Base-by-base conservation (phyloP, 2,113 vertebrate species). In the Urocitellus parryii region DNA sequence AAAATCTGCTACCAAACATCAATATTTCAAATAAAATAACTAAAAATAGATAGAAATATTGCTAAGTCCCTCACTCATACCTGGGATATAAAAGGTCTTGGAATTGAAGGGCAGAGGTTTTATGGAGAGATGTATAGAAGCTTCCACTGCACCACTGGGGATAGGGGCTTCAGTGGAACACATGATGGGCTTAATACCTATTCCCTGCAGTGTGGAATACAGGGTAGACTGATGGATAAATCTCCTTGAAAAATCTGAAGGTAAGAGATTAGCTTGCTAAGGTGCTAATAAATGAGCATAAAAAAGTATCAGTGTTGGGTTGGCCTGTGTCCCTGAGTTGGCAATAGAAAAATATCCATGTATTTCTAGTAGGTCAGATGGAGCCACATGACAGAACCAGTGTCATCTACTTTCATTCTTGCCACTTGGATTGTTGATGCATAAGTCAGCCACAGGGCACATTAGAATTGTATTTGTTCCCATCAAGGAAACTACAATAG, bases 191-290 rank as follows among this genome's bases (percentile, higher is more conserved):
- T 90, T 67, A 58, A 56, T 5, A 18, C 17, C 39, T 67, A 16
- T 37, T 18, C 0, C 12, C 4, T 14, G 25, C 24, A 45, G 1
- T n/a, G 14, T 65, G 7, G 6, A 16, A 37, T 34, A 11, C 6
- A 48, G 20, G 12, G 22, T 8, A 27, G 34, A 14, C 39, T 68
- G 22, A 18, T 70, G 14, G 70, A 34, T 78, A 11, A 67, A 32
- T 81, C 37, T 27, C 37, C 8, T 8, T 53, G 13, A 88, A 42
- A 73, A 67, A 39, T 42, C 34, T 24, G 39, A 61, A 76, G 27
- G 0, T n/a, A 68, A 82, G 63, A 63, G 24, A 39, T 53, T 12
- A 4, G 2, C 56, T 94, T 51, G 0, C 39, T 86, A 20, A 65
- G 32, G 14, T 77, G 42, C 1, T 82, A 77, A 42, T n/a, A 53